Conservation (phyloP, 2,797 vertebrate genomes). For the Notolepis coatsorum region DNA sequence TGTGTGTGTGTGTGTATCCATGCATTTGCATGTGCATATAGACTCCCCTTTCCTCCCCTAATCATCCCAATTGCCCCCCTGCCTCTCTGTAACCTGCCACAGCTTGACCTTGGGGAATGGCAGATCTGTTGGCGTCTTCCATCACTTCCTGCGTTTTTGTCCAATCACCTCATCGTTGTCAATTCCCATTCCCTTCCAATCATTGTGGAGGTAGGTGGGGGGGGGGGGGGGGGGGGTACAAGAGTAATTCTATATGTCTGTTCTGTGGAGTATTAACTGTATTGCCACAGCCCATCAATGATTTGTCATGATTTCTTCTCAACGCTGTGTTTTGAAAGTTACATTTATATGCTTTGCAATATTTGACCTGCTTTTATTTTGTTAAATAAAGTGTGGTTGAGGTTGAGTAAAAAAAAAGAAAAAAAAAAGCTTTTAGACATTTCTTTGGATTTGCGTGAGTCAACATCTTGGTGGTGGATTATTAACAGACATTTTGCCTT, state of each 20-base stretch:
- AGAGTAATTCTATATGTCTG: slow-evolving; percentile 68
- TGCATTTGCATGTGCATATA: slow-evolving; percentile 37
- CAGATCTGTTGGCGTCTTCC: slow-evolving; percentile 55
- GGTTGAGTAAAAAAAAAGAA: slow-evolving; percentile 74
- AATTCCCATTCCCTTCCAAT: slow-evolving; percentile 22
- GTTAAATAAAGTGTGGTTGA: slow-evolving; percentile 87
- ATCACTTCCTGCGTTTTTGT: slow-evolving; percentile 36
- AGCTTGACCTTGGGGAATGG: slow-evolving; percentile 61
- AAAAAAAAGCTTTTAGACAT: slow-evolving; percentile 32
- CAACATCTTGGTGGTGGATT: not conserved
- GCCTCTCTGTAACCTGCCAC: slow-evolving; percentile 30
- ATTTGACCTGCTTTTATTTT: slow-evolving; percentile 87
- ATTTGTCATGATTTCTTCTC: slow-evolving; percentile 78
- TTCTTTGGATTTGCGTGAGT: slow-evolving; percentile 25
- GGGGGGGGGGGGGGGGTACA: not conserved
- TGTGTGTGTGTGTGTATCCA: not conserved
- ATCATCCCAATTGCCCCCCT: not conserved
- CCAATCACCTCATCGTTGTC: slow-evolving; percentile 19
- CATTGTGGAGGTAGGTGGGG: slow-evolving; percentile 16
- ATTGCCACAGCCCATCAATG: slow-evolving; percentile 77
- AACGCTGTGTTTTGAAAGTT: slow-evolving; percentile 81
- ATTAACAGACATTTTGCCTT: slow-evolving; percentile 16
- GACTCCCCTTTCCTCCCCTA: not conserved
- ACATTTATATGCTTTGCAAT: slow-evolving; percentile 85
- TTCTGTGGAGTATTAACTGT: slow-evolving; percentile 75